Conservation (phyloP, 37 sponge, comb jelly and placozoan species). For the Oscarella lobularis region DNA sequence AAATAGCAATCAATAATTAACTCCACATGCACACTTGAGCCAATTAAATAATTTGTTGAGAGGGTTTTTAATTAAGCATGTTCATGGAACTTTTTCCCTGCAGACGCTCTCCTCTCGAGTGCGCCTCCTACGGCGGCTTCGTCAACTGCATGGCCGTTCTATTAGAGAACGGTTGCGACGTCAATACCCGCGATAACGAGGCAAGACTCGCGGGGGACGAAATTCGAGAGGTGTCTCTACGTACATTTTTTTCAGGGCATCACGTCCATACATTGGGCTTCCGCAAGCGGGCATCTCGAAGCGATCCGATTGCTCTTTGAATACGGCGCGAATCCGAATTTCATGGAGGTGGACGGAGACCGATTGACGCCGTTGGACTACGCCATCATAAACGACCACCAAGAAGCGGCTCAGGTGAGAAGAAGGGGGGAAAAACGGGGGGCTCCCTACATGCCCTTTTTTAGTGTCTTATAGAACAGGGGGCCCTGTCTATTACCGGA, state of each 20-base stretch:
- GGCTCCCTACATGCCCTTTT: too few species aligned
- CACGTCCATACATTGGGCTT: constrained; percentile 82
- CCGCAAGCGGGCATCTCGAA: constrained; percentile 43
- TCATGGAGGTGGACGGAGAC: constrained; percentile 59
- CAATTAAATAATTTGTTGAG: too few species aligned
- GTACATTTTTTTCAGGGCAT: constrained; percentile 29
- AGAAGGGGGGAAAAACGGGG: too few species aligned
- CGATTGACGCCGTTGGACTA: constrained; percentile 80
- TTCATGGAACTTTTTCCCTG: neutral
- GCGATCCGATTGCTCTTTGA: constrained; percentile 33
- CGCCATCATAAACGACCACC: constrained; percentile 66
- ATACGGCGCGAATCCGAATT: constrained; percentile 50
- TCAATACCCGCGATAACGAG: constrained; percentile 47
- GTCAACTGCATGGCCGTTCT: constrained; percentile 39
- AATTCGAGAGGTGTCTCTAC: too few species aligned
- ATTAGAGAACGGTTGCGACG: constrained; percentile 32
- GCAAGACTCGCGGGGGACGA: neutral
- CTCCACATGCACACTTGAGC: too few species aligned
- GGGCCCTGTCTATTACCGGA: constrained; percentile 67
- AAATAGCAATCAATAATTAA: too few species aligned
- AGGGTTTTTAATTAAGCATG: too few species aligned
- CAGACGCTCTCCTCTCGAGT: constrained; percentile 70
- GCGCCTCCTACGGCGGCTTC: constrained; percentile 68
- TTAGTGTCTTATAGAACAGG: constrained; percentile 58
- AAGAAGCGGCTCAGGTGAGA: constrained; percentile 40